Percentiles rank a stretch among this genome's conserved stretches.
Conservation (phyloP, 1,140 invertebrate genomes). For the Drosophila obscura region DNA sequence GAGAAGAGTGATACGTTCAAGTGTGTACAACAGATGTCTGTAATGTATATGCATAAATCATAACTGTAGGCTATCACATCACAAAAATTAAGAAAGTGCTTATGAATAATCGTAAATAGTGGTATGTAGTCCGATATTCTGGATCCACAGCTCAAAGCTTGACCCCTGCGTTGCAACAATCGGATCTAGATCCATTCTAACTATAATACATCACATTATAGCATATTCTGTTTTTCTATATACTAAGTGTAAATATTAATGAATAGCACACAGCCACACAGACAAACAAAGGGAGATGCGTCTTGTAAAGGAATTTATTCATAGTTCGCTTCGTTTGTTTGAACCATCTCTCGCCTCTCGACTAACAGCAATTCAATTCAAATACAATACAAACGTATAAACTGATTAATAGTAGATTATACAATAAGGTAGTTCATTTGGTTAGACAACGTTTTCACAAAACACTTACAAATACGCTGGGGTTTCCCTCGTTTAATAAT, state of each 20-base stretch:
- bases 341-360: slow-evolving; percentile 19
- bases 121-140: no score
- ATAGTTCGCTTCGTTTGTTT: slow-evolving; percentile 31
- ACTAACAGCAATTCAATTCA: slow-evolving; percentile 30
- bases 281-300: slow-evolving; percentile 53
- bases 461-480: slow-evolving; percentile 65
- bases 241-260: slow-evolving; percentile 8
- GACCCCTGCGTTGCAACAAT: no score
- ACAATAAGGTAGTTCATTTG: slow-evolving; percentile 56
- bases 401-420: slow-evolving; percentile 56
- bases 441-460: slow-evolving; percentile 77
- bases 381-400: slow-evolving; percentile 73
- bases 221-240: no score
- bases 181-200: slow-evolving; percentile 2
- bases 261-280: slow-evolving; percentile 53
- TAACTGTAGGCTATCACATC: background rate
- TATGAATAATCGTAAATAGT: background rate
- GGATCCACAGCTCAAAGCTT: no score
- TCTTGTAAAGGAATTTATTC: slow-evolving; percentile 55
- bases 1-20: slow-evolving; percentile 31
- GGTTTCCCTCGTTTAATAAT: slow-evolving; percentile 27
- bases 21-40: slow-evolving; percentile 24
- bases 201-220: slow-evolving; percentile 1
- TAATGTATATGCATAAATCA: slow-evolving; percentile 8
- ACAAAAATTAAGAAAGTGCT: background rate